Conservation (phyloP, 2,113 vertebrate species). For the Leucopsar rothschildi region DNA sequence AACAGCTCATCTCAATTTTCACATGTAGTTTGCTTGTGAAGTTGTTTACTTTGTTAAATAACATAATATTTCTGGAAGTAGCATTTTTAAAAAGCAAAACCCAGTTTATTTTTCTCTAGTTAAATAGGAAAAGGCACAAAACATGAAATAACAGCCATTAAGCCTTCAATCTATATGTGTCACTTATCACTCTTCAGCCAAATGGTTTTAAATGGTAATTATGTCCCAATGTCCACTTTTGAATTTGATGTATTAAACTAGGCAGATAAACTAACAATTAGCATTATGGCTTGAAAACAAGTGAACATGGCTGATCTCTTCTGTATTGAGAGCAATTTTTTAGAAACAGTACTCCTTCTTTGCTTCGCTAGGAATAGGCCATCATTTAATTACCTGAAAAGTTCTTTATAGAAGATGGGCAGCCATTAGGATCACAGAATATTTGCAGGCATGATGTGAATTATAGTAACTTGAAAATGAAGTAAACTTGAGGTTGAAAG, state of each 20-base stretch:
- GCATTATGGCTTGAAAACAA: not conserved
- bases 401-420: not conserved
- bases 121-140: not conserved
- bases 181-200: not conserved
- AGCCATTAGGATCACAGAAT: not conserved
- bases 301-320: not conserved
- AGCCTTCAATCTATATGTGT: not conserved
- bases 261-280: not conserved
- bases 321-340: not conserved
- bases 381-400: conserved; percentile 4
- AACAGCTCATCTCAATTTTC: conserved; percentile 8
- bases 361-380: not conserved
- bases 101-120: not conserved
- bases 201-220: not conserved
- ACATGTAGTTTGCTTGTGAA: not conserved
- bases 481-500: conserved; percentile 42
- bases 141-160: not conserved
- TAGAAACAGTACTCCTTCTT: not conserved
- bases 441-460: conserved; percentile 22
- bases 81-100: not conserved
- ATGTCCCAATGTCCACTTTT: not conserved
- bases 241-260: conserved; percentile 7
- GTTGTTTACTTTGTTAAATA: conserved; percentile 1
- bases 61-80: not conserved
- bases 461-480: conserved; percentile 20